phyloP scores from a whole-genome alignment of 2,113 vertebrate genomes.

The Siniperca chuatsi region DNA sequence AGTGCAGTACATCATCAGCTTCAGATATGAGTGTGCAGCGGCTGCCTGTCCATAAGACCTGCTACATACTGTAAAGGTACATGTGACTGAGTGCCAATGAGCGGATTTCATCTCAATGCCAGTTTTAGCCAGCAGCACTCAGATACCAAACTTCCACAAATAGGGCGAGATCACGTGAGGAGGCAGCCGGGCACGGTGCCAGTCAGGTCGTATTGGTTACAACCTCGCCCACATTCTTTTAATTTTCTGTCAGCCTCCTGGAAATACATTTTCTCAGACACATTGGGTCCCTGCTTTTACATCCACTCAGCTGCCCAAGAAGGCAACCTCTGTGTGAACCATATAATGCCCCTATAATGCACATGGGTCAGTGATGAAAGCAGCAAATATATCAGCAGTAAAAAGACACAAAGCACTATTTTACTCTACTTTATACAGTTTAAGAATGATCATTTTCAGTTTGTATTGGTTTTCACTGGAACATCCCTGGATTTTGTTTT shows the following conservation, averaged over 20 bases:
- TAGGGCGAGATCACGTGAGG: conserved; percentile 72
- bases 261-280: conserved; percentile 71
- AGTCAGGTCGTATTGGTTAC: conserved; percentile 67
- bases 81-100: conserved; percentile 37
- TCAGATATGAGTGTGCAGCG: conserved; percentile 37
- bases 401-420: not conserved
- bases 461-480: not conserved
- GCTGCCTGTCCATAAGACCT: not conserved
- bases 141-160: conserved; percentile 66
- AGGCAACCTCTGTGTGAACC: conserved; percentile 46
- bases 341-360: conserved; percentile 4
- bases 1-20: not conserved
- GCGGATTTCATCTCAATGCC: not conserved
- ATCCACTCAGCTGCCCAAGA: conserved; percentile 53
- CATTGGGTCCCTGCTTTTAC: conserved; percentile 43
- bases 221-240: conserved; percentile 76
- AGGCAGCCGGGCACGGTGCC: conserved; percentile 58
- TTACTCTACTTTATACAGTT: not conserved
- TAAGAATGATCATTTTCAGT: not conserved
- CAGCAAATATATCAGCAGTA: conserved; percentile 32
- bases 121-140: conserved; percentile 49
- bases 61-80: not conserved
- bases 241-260: conserved; percentile 67
- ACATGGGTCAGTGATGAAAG: conserved; percentile 28
- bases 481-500: not conserved